Conservation (phyloP, 2,113 vertebrate genomes). For the Oncorhynchus clarkii region DNA sequence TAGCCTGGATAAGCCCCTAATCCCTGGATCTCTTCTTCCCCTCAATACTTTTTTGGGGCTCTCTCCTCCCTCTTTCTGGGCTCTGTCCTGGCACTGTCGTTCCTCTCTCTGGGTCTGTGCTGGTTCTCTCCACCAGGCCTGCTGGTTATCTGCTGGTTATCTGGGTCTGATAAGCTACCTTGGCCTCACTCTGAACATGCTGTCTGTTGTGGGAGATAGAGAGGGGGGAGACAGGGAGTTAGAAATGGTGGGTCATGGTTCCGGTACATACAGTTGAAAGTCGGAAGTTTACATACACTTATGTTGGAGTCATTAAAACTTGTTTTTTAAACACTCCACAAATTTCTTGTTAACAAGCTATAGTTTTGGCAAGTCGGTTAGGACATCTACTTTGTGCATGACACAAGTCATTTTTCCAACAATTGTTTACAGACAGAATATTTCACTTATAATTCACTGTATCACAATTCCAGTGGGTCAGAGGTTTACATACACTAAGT, state of each 20-base stretch:
- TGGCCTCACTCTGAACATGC: not conserved
- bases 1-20: conserved; percentile 69
- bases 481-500: too few relatives aligned
- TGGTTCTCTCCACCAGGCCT: not conserved
- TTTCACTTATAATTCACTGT: too few relatives aligned
- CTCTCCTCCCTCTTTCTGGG: conserved; percentile 13
- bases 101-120: conserved; percentile 2
- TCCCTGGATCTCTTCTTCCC: conserved; percentile 45
- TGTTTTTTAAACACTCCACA: too few relatives aligned
- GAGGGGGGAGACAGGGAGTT: conserved; percentile 13
- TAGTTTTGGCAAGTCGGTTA: too few relatives aligned
- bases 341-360: too few relatives aligned
- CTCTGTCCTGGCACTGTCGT: not conserved
- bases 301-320: too few relatives aligned
- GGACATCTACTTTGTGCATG: too few relatives aligned
- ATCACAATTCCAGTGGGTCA: too few relatives aligned
- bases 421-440: too few relatives aligned
- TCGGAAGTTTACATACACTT: too few relatives aligned
- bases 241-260: not conserved
- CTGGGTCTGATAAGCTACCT: conserved; percentile 4
- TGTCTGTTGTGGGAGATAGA: conserved; percentile 24
- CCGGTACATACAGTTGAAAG: not conserved
- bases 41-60: not conserved
- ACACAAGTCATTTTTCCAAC: too few relatives aligned
- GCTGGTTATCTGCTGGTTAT: conserved; percentile 9